A percentile compares a stretch with the other conserved stretches of the same genome.
Conservation (phyloP, 2,888 invertebrate species). For the Ochropleura plecta region DNA sequence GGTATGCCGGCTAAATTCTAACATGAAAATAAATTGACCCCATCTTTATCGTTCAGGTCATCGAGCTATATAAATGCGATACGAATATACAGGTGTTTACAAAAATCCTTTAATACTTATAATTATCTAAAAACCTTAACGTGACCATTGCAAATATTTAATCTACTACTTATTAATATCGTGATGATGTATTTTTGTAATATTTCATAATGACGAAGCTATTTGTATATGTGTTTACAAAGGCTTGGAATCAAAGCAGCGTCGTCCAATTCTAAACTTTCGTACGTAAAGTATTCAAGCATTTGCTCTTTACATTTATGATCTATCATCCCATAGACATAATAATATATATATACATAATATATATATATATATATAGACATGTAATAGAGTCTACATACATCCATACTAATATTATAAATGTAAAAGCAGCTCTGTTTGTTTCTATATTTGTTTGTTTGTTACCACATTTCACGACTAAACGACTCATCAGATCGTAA, state of each 20-base stretch:
- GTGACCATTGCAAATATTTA: neutral
- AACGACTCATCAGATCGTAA: too few relatives aligned
- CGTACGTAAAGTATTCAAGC: neutral
- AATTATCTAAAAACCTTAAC: neutral
- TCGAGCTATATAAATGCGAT: conserved; percentile 4
- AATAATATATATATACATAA: too few relatives aligned
- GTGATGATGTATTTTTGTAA: neutral
- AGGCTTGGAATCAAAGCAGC: neutral
- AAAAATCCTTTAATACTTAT: neutral
- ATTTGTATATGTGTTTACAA: neutral
- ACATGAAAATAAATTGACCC: conserved; percentile 14
- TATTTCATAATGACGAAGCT: neutral
- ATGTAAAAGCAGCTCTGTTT: too few relatives aligned
- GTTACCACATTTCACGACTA: too few relatives aligned
- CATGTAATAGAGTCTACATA: neutral
- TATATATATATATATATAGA: too few relatives aligned
- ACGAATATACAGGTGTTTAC: neutral
- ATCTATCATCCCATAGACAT: neutral
- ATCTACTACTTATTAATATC: neutral
- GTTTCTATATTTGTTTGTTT: too few relatives aligned
- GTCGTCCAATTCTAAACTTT: conserved; percentile 12
- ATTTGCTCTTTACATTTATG: neutral
- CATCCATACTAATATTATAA: too few relatives aligned
- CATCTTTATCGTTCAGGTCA: conserved; percentile 8
- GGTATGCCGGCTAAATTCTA: neutral